Evolutionary conservation across 2,797 vertebrate species (phyloP), one percentile per base, ranked within the genome.

Genomic region (Acropternis orthonyx): DNA sequence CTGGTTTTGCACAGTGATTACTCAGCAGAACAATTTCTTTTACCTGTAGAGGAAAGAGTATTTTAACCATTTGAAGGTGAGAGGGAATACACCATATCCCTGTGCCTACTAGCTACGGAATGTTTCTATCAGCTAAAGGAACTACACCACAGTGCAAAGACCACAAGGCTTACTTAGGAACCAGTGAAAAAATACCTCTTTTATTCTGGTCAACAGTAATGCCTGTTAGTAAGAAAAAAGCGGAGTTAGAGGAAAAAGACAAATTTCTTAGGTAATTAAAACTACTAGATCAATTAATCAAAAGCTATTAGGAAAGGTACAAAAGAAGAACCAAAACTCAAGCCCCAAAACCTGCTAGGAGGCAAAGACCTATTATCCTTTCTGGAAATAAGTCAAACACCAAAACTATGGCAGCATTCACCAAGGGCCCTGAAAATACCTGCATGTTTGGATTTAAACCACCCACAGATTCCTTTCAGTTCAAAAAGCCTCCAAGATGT

Each of bases 161-260:
- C 73, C 81, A 89, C 78, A 63, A 71, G 21, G 94, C 78, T 63
- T 32, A 81, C 78, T 63, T 32, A 81, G 69, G 78, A 87, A 89
- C 92, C 76, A 93, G 74, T 41, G 93, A 23, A 61, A 96, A 79
- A 97, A 98, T 99, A 99, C 98, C 98, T 99, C 98, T 51, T 97
- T 98, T 97, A 98, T 97, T 96, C 97, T 98, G 96, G 98, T 97
- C 96, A 98, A 97, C 97, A 99, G 96, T 97, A 97, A 97, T 23
- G 97, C 98, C 98, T 99, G 98, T 97, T 96, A 96, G 91, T 83
- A 85, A 97, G 90, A 93, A 96, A 95, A 83, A 88, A 81, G 73
- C 3, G 59, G 39, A 84, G 79, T 97, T 95, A 97, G 92, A 88
- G n/a, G 36, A 93, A 94, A 92, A 82, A 75, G 75, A 23, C 84